These are phyloP conservation scores for Schlechtendalia chinensis DNA, from an alignment of 1,140 invertebrate species.

Conservation along the genomic window DNA sequence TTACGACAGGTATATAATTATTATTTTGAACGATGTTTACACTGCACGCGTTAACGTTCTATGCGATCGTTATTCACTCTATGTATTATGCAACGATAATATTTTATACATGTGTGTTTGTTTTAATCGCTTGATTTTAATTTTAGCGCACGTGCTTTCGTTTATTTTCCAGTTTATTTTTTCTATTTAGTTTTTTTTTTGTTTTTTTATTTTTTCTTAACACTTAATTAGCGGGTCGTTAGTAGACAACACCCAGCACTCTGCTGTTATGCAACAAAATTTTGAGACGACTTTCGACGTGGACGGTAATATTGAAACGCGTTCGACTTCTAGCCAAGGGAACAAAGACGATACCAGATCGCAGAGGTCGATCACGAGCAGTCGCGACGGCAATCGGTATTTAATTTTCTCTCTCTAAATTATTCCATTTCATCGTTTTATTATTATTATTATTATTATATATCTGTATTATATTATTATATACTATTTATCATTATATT, in stretches of 20 bases:
- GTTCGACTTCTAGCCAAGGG: conserved; percentile 57
- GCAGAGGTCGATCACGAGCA: conserved; percentile 63
- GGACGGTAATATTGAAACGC: conserved; percentile 78
- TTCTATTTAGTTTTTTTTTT: conserved; percentile 20
- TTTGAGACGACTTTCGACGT: conserved; percentile 81
- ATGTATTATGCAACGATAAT: no score
- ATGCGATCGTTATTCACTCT: no score
- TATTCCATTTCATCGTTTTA: no score
- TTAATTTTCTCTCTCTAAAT: no score
- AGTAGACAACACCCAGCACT: conserved; percentile 46
- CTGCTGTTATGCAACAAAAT: conserved; percentile 60
- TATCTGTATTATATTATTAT: no score
- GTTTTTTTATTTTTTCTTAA: conserved; percentile 21
- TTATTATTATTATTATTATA: no score
- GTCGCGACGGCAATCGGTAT: conserved; percentile 59
- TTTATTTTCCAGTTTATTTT: conserved; percentile 5
- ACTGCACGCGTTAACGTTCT: no score
- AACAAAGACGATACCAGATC: conserved; percentile 67
- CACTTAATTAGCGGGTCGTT: conserved; percentile 44
- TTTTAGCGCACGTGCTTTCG: conserved; percentile 27
- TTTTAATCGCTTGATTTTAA: no score
- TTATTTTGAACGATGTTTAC: no score
- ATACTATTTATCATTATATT: no score
- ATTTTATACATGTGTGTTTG: no score
- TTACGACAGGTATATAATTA: conserved; percentile 81